A percentile compares a stretch with the other conserved stretches of the same genome.
These are phyloP conservation scores for Noturus placidus DNA, from an alignment of 2,113 vertebrate genomes.

Conservation along the genomic window DNA sequence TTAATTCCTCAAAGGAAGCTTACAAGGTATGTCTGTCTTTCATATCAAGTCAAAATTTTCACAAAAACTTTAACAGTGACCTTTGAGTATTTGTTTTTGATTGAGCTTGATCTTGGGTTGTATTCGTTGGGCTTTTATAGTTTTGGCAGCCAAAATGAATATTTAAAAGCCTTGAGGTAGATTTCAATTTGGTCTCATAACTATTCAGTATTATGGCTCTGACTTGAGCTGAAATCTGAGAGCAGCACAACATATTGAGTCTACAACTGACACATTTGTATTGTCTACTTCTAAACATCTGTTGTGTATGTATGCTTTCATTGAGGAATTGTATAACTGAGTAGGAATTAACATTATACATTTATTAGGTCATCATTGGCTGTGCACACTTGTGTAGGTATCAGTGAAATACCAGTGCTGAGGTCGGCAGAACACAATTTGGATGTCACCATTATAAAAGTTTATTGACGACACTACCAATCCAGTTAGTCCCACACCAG, in stretches of 20 bases:
- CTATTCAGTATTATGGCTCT: neutral
- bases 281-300: neutral
- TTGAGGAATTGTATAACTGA: neutral
- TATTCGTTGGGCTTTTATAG: neutral
- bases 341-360: neutral
- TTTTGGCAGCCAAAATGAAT: neutral
- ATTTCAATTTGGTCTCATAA: neutral
- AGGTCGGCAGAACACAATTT: neutral
- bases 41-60: neutral
- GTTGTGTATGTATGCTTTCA: neutral
- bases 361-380: neutral
- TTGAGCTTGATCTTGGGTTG: neutral
- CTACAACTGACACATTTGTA: neutral
- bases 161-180: neutral
- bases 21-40: slow-evolving; percentile 55
- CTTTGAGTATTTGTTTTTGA: neutral
- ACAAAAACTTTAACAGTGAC: neutral
- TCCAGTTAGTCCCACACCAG: neutral
- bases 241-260: slow-evolving; percentile 10
- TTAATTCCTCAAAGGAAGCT: neutral
- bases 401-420: neutral
- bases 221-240: slow-evolving; percentile 34
- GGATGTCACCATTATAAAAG: neutral
- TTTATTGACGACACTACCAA: neutral
- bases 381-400: neutral